A percentile compares a stretch with the other conserved stretches of the same genome.
These are phyloP conservation scores for Mythimna albipuncta DNA, from an alignment of 2,888 invertebrate species.

Conservation along the genomic window DNA sequence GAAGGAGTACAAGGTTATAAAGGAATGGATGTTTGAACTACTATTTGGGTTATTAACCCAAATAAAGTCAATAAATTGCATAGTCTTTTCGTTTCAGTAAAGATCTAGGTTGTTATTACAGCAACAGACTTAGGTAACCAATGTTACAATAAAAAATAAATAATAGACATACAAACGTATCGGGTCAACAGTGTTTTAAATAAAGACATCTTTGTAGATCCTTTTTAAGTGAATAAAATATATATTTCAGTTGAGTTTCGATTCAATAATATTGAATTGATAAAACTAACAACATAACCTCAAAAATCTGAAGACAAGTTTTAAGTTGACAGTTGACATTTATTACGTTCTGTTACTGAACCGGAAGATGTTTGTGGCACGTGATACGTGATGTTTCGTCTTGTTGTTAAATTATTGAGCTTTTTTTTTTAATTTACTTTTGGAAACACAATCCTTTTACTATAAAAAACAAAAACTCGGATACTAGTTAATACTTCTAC, in stretches of 20 bases:
- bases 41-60: constrained; percentile 2
- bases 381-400: constrained; percentile 14
- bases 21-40: constrained; percentile 1
- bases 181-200: constrained; percentile 73
- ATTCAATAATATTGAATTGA: neutral
- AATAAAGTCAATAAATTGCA: neutral
- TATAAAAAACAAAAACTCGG: too few species aligned
- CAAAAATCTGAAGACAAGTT: constrained; percentile 1
- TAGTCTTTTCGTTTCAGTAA: neutral
- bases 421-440: too few species aligned
- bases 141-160: neutral
- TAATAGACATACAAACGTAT: constrained; percentile 71
- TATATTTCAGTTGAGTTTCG: too few species aligned
- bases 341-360: constrained; percentile 21
- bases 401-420: neutral
- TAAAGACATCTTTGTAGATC: constrained; percentile 70
- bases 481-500: too few species aligned
- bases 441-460: too few species aligned
- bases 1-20: neutral
- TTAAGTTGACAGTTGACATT: constrained; percentile 22
- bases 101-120: constrained; percentile 33
- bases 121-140: neutral
- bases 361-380: neutral
- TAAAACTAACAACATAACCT: constrained; percentile 49
- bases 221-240: neutral